A percentile compares a stretch with the other conserved stretches of the same genome.
These are phyloP conservation scores for Papilio protenor DNA, from an alignment of 2,888 invertebrate species.

Conservation along the genomic window DNA sequence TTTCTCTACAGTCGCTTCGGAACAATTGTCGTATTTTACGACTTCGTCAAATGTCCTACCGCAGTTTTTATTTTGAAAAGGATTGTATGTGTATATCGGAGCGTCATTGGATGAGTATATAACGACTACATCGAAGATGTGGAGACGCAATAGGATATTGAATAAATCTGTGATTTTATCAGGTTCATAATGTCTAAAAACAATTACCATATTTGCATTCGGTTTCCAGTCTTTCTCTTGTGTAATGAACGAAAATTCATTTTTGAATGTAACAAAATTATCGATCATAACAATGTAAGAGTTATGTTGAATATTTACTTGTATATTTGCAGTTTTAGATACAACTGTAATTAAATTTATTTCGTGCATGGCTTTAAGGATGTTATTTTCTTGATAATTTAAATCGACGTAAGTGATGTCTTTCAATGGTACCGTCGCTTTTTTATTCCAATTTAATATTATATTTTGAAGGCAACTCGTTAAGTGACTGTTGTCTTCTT, in stretches of 20 bases:
- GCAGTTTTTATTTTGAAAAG: constrained; percentile 65
- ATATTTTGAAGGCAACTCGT: background rate
- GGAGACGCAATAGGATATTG: constrained; percentile 54
- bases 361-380: background rate
- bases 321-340: background rate
- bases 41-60: constrained; percentile 60
- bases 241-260: background rate
- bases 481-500: background rate
- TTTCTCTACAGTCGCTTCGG: constrained; percentile 43
- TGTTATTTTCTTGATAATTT: constrained; percentile 8
- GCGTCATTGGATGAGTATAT: constrained; percentile 54
- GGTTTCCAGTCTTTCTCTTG: background rate
- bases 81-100: constrained; percentile 64
- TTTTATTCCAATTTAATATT: background rate
- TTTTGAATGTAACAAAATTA: background rate
- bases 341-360: background rate
- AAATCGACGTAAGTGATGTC: constrained; percentile 31
- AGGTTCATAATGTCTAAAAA: background rate
- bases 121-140: constrained; percentile 58
- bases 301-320: background rate
- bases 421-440: background rate
- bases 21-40: constrained; percentile 60
- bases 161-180: constrained; percentile 51
- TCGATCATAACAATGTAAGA: background rate
- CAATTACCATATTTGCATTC: background rate